A percentile compares a stretch with the other conserved stretches of the same genome.
These are phyloP conservation scores for Synanthedon vespiformis DNA, from an alignment of 2,888 invertebrate species.

Conservation along the genomic window DNA sequence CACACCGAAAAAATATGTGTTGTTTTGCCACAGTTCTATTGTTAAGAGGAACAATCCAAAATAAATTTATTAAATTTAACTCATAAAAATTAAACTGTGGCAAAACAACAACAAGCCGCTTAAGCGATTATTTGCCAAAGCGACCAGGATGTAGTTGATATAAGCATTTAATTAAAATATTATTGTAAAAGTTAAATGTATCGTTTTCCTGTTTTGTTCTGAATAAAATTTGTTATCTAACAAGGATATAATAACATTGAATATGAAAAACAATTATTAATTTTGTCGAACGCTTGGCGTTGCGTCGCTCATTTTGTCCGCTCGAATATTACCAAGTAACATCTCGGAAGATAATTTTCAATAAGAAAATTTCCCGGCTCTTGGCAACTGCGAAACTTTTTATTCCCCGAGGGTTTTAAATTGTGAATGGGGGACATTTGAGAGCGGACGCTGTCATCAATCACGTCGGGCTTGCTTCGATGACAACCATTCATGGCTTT, in stretches of 20 bases:
- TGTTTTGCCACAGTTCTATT: too few relatives aligned
- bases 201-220: too few relatives aligned
- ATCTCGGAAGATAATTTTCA: background rate
- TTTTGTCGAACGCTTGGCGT: background rate
- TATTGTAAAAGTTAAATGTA: too few relatives aligned
- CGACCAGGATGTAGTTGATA: too few relatives aligned
- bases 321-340: background rate
- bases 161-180: too few relatives aligned
- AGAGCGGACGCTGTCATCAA: background rate
- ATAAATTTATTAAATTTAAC: too few relatives aligned
- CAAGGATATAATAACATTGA: background rate
- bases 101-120: too few relatives aligned
- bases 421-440: constrained; percentile 29
- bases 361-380: background rate
- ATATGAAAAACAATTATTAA: background rate
- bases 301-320: background rate
- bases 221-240: too few relatives aligned
- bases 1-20: too few relatives aligned
- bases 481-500: background rate
- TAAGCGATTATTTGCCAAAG: too few relatives aligned
- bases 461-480: background rate
- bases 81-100: too few relatives aligned
- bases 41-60: too few relatives aligned
- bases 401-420: constrained; percentile 21
- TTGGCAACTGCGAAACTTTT: constrained; percentile 26